A percentile compares a stretch with the other conserved stretches of the same genome.
phyloP scores from a whole-genome alignment of 1,140 invertebrate genomes.

The Nomia melanderi region DNA sequence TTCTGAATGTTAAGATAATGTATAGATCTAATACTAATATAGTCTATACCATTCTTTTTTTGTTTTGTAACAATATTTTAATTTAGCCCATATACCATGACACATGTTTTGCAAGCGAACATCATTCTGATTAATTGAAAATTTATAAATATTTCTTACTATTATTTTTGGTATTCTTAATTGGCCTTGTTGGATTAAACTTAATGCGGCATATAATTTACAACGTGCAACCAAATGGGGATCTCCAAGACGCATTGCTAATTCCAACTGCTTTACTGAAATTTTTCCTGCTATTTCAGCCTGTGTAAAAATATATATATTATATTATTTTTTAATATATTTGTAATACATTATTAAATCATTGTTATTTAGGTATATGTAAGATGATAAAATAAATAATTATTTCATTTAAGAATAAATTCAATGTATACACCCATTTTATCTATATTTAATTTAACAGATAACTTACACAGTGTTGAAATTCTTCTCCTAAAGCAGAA shows the following conservation, averaged over 20 bases:
- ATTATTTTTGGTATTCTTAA: constrained; percentile 85
- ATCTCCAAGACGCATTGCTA: constrained; percentile 91
- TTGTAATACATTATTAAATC: not conserved
- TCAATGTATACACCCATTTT: constrained; percentile 5
- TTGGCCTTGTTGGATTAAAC: constrained; percentile 90
- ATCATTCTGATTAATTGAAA: constrained; percentile 82
- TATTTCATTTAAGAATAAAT: not conserved
- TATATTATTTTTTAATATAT: constrained; percentile 17
- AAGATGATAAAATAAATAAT: constrained; percentile 11
- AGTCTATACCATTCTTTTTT: constrained; percentile 59
- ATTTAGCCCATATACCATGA: constrained; percentile 90
- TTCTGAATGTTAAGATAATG: not conserved
- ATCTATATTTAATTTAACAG: constrained; percentile 26
- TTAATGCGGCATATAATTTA: constrained; percentile 92
- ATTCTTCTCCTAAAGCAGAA: constrained; percentile 94
- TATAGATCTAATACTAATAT: not conserved
- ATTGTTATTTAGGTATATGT: not conserved
- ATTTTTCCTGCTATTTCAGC: constrained; percentile 93
- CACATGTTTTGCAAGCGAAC: constrained; percentile 88
- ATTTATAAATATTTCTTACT: constrained; percentile 84
- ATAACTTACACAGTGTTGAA: constrained; percentile 87
- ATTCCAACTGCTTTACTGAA: constrained; percentile 89
- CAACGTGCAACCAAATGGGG: constrained; percentile 89
- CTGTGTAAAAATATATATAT: constrained; percentile 81
- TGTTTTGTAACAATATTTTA: constrained; percentile 83